Conservation (phyloP, 2,113 vertebrate genomes). For the Nycticebus coucang region DNA sequence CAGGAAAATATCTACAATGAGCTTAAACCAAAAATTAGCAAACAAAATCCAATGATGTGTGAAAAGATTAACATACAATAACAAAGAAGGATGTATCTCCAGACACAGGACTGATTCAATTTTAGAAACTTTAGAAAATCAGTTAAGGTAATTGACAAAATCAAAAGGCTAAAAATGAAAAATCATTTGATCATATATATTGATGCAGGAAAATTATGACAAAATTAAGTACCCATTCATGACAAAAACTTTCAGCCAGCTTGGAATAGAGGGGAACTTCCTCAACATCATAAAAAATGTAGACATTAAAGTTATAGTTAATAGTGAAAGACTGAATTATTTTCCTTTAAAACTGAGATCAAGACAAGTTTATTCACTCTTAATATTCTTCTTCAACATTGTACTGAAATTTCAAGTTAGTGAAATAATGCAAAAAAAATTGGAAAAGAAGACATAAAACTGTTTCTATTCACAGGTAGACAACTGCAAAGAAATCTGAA, state of each 20-base stretch:
- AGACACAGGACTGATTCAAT: neutral
- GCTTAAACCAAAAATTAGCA: neutral
- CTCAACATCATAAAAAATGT: neutral
- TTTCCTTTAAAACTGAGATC: neutral
- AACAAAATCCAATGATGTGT: neutral
- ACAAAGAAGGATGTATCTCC: neutral
- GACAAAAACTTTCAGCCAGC: neutral
- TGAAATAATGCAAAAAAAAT: neutral
- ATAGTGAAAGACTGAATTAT: neutral
- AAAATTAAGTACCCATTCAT: neutral
- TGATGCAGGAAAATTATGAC: neutral
- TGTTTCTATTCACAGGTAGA: neutral
- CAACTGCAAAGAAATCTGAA: neutral
- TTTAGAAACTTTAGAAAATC: neutral
- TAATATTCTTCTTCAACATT: neutral
- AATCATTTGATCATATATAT: neutral
- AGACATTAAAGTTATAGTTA: neutral
- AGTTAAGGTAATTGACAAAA: neutral
- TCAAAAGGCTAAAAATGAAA: neutral
- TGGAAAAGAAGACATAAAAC: neutral
- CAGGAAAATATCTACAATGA: neutral
- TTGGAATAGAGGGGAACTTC: neutral
- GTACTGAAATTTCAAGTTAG: neutral
- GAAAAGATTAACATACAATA: neutral
- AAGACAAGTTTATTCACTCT: neutral